Evolutionary conservation across 1,140 invertebrate genomes (phyloP), one percentile per base, ranked within the genome.

Genomic region (Plectus sambesii): DNA sequence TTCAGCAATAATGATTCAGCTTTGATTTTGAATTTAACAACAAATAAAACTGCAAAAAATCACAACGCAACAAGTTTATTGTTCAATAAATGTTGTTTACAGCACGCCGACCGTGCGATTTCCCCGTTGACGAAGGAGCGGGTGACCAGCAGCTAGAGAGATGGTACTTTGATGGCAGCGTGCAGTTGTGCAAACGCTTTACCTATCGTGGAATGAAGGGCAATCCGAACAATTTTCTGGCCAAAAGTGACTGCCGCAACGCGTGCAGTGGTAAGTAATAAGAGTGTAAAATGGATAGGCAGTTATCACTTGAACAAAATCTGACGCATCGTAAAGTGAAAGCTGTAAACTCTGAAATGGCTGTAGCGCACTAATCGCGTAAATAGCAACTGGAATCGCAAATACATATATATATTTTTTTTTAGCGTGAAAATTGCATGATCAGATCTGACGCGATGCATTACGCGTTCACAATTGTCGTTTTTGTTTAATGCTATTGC

Each of bases 211-310:
- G 65, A 52, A 47, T 56, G 22, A 53, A 51, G 27, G 63, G 63
- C 35, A 87, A 87, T 63, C 73, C 75, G 35, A 87, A 87, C 63
- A 85, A 85, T 66, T 93, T 87, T 76, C 35, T 63, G 12, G 74
- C 76, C 66, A 77, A 79, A 70, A 77, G 79, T 52, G 77, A 79
- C 68, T 93, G 88, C 69, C 45, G 58, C 20, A 46, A 59, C 19
- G 35, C 49, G 44, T 59, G 58, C 29, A 43, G 44, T 43, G 53
- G 53, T 59, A 27, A 26, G 23, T 25, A n/a, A n/a, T n/a, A n/a
- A n/a, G n/a, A n/a, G n/a, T n/a, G n/a, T n/a, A n/a, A n/a, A n/a
- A n/a, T n/a, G n/a, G n/a, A n/a, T n/a, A n/a, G n/a, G n/a, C n/a
- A n/a, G n/a, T n/a, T n/a, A n/a, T 2, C 2, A 2, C 15, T 30